These are phyloP conservation scores for Oreohelix idahoensis DNA, from an alignment of 1,140 invertebrate species.

Conservation along the genomic window DNA sequence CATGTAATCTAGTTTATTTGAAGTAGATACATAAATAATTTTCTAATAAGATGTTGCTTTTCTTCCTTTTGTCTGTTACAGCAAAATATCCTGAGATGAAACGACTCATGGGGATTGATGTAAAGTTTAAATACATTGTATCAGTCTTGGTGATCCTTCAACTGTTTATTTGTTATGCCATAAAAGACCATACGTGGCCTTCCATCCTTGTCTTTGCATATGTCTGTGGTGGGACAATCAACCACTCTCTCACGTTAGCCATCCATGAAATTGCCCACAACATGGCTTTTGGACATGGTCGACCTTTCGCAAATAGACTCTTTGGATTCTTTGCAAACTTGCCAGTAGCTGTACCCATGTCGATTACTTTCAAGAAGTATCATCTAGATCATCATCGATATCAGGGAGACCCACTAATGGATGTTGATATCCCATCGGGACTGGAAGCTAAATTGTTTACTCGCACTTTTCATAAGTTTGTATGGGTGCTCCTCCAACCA, in stretches of 20 bases:
- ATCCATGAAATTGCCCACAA: slow-evolving; percentile 99
- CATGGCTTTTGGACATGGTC: slow-evolving; percentile 92
- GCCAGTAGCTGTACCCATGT: slow-evolving; percentile 94
- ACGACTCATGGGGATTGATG: slow-evolving; percentile 93
- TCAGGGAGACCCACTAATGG: slow-evolving; percentile 94
- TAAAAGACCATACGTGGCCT: slow-evolving; percentile 78
- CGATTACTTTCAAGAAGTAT: slow-evolving; percentile 97
- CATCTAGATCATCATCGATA: slow-evolving; percentile 97
- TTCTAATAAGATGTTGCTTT: too few relatives aligned
- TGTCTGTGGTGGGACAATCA: slow-evolving; percentile 95
- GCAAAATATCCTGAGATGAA: slow-evolving; percentile 98
- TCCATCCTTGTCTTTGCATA: slow-evolving; percentile 81
- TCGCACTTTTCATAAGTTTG: slow-evolving; percentile 91
- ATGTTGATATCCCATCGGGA: slow-evolving; percentile 95
- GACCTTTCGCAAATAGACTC: slow-evolving; percentile 87
- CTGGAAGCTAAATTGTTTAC: slow-evolving; percentile 94
- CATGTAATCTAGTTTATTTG: too few relatives aligned
- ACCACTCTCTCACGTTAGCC: slow-evolving; percentile 96
- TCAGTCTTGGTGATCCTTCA: slow-evolving; percentile 87
- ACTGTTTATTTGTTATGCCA: slow-evolving; percentile 84
- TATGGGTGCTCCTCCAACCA: slow-evolving; percentile 96
- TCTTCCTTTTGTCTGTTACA: slow-evolving; percentile 70
- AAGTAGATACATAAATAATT: too few relatives aligned
- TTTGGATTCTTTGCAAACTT: slow-evolving; percentile 97
- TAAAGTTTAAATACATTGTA: slow-evolving; percentile 93